Evolutionary conservation across 2,113 vertebrate species (phyloP).

Genomic region (Neolamprologus variostigma): DNA sequence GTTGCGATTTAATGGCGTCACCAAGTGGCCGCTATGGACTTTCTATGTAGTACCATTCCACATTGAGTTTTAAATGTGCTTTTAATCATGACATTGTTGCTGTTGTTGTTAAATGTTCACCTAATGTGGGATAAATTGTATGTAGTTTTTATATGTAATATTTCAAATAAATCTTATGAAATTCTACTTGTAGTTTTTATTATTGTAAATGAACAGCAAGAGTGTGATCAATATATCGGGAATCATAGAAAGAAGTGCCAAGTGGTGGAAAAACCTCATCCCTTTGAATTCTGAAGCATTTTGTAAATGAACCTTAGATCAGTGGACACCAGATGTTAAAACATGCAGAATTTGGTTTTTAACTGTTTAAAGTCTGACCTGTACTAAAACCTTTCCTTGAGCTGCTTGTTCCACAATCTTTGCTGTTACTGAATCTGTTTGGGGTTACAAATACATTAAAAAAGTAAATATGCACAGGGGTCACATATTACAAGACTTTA

Average conservation of each 20-base stretch:
- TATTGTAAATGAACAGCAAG: neutral
- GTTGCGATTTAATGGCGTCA: conserved; percentile 28
- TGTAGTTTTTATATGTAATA: conserved; percentile 99
- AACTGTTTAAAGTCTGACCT: neutral
- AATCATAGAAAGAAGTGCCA: rapidly evolving
- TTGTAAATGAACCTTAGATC: neutral
- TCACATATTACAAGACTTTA: neutral
- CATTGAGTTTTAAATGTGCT: conserved; percentile 69
- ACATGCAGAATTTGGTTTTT: neutral
- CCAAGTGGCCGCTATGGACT: conserved; percentile 44
- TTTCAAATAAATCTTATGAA: conserved; percentile 94
- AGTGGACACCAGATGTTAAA: too few relatives aligned
- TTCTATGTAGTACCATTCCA: conserved; percentile 72
- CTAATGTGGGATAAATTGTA: conserved; percentile 80
- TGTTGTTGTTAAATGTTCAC: conserved; percentile 60
- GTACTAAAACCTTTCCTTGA: neutral
- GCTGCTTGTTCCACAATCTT: neutral
- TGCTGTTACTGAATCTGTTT: too few relatives aligned
- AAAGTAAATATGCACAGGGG: neutral
- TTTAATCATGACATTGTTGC: conserved; percentile 70
- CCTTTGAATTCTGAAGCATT: rapidly evolving
- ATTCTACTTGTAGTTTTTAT: neutral
- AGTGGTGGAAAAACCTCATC: neutral
- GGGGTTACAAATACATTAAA: neutral
- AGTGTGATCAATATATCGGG: rapidly evolving